Percentiles rank a stretch among this genome's conserved stretches.
Conservation (phyloP, 2,888 invertebrate species). For the Emmelina monodactyla region DNA sequence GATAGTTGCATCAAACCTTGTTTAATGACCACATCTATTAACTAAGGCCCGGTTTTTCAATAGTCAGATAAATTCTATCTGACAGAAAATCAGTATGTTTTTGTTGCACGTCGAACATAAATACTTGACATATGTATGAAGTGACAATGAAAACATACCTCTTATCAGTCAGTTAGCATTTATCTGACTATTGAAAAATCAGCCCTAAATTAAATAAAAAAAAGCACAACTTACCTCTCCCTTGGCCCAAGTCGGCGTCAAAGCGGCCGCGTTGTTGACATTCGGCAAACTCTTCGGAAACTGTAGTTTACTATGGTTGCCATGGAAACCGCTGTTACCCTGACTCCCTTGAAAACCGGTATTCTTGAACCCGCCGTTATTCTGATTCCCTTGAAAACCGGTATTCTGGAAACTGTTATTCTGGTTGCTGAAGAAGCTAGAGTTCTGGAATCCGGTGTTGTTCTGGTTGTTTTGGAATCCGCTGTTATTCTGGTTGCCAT, state of each 20-base stretch:
- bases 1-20: too few relatives aligned
- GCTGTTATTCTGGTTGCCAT: slow-evolving; percentile 9
- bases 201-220: too few relatives aligned
- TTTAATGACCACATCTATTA: too few relatives aligned
- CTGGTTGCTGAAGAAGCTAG: slow-evolving; percentile 8
- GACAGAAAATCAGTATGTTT: too few relatives aligned
- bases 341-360: not conserved
- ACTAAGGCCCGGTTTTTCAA: too few relatives aligned
- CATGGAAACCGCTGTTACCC: slow-evolving; percentile 3
- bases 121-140: too few relatives aligned
- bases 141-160: too few relatives aligned
- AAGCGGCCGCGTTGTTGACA: slow-evolving; percentile 20
- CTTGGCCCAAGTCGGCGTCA: slow-evolving; percentile 34
- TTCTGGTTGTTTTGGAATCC: not conserved
- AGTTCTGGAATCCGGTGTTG: too few relatives aligned
- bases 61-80: too few relatives aligned
- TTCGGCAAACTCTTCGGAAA: slow-evolving; percentile 35
- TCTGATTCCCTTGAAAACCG: slow-evolving; percentile 7
- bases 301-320: slow-evolving; percentile 11
- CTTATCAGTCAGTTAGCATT: too few relatives aligned
- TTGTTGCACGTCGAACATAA: too few relatives aligned
- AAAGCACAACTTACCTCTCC: slow-evolving; percentile 17
- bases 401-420: slow-evolving; percentile 3
- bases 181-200: too few relatives aligned
- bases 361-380: slow-evolving; percentile 4